phyloP scores from a whole-genome alignment of 1,140 invertebrate species.

The Macrotrachela quadricornifera region DNA sequence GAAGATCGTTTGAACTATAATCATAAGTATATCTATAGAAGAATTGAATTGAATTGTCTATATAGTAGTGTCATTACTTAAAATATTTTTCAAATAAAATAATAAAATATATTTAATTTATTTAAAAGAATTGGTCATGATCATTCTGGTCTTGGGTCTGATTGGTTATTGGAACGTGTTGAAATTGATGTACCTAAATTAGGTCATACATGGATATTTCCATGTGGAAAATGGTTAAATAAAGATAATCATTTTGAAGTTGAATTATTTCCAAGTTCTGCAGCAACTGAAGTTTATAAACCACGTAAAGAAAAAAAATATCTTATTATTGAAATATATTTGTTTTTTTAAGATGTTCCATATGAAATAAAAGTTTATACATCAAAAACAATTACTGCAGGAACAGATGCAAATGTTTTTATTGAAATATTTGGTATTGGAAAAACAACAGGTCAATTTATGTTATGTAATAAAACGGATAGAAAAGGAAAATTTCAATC shows the following conservation, averaged over 20 bases:
- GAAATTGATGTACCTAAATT: conserved; percentile 20
- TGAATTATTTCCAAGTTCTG: conserved; percentile 14
- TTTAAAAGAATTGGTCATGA: conserved; percentile 29
- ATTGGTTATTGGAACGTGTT: conserved; percentile 25
- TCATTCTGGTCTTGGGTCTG: conserved; percentile 20
- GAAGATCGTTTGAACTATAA: too few species aligned
- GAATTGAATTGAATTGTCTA: too few species aligned
- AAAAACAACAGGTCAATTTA: conserved; percentile 19
- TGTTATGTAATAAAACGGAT: conserved; percentile 22
- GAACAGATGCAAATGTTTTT: conserved; percentile 24
- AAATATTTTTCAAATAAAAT: too few species aligned
- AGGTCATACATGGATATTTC: conserved; percentile 20
- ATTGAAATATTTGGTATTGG: conserved; percentile 26
- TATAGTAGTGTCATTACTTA: too few species aligned
- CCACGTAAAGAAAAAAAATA: not conserved
- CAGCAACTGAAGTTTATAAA: not conserved
- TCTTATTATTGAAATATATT: too few species aligned
- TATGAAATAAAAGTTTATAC: conserved; percentile 27
- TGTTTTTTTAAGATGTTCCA: conserved; percentile 19
- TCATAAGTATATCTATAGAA: too few species aligned
- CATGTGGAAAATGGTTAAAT: conserved; percentile 28
- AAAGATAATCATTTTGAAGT: conserved; percentile 22
- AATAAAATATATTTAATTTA: too few species aligned
- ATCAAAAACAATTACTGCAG: conserved; percentile 17
- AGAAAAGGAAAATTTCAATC: conserved; percentile 20